A percentile compares a stretch with the other conserved stretches of the same genome.
Evolutionary conservation across 2,797 vertebrate genomes (phyloP).

Genomic region (Myotis pilosus): DNA sequence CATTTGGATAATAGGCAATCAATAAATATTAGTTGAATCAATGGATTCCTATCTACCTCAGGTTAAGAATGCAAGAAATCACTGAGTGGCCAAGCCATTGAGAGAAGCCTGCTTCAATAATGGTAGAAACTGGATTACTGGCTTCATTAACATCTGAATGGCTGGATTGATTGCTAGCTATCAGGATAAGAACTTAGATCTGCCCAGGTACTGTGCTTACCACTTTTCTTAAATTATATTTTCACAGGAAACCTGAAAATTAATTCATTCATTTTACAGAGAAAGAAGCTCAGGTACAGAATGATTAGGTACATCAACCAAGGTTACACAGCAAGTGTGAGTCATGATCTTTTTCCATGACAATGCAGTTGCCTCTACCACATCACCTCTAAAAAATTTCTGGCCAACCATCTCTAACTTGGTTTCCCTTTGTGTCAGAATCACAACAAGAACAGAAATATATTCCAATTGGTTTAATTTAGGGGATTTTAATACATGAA

Average conservation of each 20-base stretch:
- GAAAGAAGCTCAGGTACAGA: background rate
- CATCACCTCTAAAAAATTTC: background rate
- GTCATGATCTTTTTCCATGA: background rate
- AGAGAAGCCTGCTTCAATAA: background rate
- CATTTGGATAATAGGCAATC: constrained; percentile 42
- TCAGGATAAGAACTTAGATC: background rate
- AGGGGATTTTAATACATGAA: background rate
- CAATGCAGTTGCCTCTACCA: background rate
- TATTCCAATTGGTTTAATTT: background rate
- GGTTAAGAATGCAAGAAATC: constrained; percentile 14
- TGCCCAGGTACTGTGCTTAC: background rate
- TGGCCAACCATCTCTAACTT: background rate
- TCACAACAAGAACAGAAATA: background rate
- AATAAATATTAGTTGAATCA: constrained; percentile 50
- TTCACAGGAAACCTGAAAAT: constrained; percentile 4
- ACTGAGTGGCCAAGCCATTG: background rate
- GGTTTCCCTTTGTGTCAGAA: background rate
- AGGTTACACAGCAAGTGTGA: background rate
- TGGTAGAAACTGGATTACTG: background rate
- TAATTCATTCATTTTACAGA: background rate
- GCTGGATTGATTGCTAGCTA: background rate
- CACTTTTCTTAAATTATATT: constrained; percentile 10
- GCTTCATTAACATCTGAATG: constrained; percentile 26
- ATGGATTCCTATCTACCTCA: background rate
- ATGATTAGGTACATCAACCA: background rate